Conservation (phyloP, 2,888 invertebrate species). For the Tiphia femorata region DNA sequence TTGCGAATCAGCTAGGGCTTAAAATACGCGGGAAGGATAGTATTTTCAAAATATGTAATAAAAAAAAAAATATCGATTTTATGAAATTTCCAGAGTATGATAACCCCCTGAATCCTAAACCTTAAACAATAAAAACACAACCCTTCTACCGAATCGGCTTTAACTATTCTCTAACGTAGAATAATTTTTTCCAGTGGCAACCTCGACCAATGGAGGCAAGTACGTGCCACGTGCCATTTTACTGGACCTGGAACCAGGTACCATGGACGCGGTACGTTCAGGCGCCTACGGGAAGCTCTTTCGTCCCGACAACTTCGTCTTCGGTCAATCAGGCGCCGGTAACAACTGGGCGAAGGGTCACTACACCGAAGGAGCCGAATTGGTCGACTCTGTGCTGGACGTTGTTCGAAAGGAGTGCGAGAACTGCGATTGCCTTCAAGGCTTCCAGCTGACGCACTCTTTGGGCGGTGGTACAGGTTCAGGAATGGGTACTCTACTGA, state of each 20-base stretch:
- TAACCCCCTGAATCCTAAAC: no score
- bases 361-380: constrained; percentile 81
- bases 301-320: constrained; percentile 77
- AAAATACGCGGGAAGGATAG: no score
- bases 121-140: no score
- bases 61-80: no score
- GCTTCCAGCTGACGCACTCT: constrained; percentile 89
- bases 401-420: constrained; percentile 90
- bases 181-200: constrained; percentile 71
- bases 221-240: constrained; percentile 77
- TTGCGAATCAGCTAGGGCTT: no score
- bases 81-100: no score
- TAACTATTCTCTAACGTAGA: no score
- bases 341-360: constrained; percentile 1
- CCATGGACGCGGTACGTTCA: constrained; percentile 79
- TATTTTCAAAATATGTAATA: no score
- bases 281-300: constrained; percentile 77
- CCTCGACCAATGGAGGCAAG: constrained; percentile 75
- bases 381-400: constrained; percentile 87
- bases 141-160: no score
- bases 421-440: constrained; percentile 91
- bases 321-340: constrained; percentile 69
- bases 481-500: constrained; percentile 85
- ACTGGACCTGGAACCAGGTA: constrained; percentile 78
- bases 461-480: constrained; percentile 84